Base-by-base conservation (phyloP, 2,888 invertebrate genomes). In the Crioceris asparagi region DNA sequence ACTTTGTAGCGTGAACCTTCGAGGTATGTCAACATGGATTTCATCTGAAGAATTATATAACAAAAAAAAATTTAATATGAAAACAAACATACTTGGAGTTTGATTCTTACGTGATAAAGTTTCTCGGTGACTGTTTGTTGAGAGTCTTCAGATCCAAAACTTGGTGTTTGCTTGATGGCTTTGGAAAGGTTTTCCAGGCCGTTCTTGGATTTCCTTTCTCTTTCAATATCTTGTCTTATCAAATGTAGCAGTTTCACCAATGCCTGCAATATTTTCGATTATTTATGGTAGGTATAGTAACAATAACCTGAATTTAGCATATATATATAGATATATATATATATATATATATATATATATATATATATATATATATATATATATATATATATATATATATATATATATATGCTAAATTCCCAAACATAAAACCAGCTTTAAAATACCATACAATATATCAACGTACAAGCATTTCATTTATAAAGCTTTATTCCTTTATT, bases 51-150 rank as follows among this genome's bases (percentile, higher is more conserved):
- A 45, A 3, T 10, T 11, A 30, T 27, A 37, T n/a, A 10, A 2
- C n/a, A 33, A 30, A 39, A 12, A 11, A 2, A 19, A 30, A 14
- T 25, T 25, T 10, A n/a, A 29, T 23, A 6, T 23, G 4, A 25
- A 7, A 16, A 17, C n/a, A 14, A 17, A 15, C 5, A 17, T 3
- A 14, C 8, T 27, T 17, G n/a, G n/a, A 32, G n/a, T n/a, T n/a
- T n/a, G n/a, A n/a, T n/a, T n/a, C 77, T 70, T 68, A 91, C 91
- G 61, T 92, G 90, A 59, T 86, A 85, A n/a, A 93, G 66, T 68
- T 91, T 91, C 56, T 92, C 91, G 17, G 81, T 79, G 15, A 92
- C 85, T 53, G 86, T 92, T 56, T 91, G 90, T 52, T 91, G 87
- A 30, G 91, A 86, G 59, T 90, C 88, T 48, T 85, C 83, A 35